phyloP scores from a whole-genome alignment of 1,140 invertebrate species.

The Calycopis cecrops region DNA sequence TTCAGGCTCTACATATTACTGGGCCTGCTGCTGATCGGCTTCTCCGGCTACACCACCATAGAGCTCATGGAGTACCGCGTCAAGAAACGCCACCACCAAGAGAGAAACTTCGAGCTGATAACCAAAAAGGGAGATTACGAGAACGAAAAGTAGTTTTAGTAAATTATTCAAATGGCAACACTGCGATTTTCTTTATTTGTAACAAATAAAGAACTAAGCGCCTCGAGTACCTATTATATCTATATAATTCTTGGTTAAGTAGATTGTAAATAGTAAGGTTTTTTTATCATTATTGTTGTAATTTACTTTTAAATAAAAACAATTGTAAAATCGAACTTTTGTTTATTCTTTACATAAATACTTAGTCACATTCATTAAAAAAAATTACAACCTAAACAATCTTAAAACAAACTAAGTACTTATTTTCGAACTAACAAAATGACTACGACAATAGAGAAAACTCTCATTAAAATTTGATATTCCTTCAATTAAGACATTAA shows the following conservation, averaged over 20 bases:
- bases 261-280: slow-evolving; percentile 7
- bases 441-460: slow-evolving; percentile 39
- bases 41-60: slow-evolving; percentile 79
- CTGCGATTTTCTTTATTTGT: not conserved
- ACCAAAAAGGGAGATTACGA: slow-evolving; percentile 36
- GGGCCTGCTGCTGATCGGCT: slow-evolving; percentile 82
- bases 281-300: not conserved
- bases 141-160: slow-evolving; percentile 4
- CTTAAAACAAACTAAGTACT: slow-evolving; percentile 55
- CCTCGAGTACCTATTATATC: not conserved
- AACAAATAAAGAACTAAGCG: not conserved
- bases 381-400: slow-evolving; percentile 35
- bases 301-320: slow-evolving; percentile 35
- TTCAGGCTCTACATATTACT: slow-evolving; percentile 86
- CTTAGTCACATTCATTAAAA: slow-evolving; percentile 27
- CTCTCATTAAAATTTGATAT: slow-evolving; percentile 9
- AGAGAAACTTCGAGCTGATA: slow-evolving; percentile 63
- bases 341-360: slow-evolving; percentile 69
- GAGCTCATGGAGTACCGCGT: slow-evolving; percentile 64
- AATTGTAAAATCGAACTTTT: slow-evolving; percentile 37
- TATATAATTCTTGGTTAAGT: not conserved
- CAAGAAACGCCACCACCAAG: slow-evolving; percentile 53
- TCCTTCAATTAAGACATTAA: no score
- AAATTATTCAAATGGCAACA: no score
- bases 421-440: slow-evolving; percentile 48